These are phyloP conservation scores for Chalcis sispes DNA, from an alignment of 2,888 invertebrate species.

Conservation along the genomic window DNA sequence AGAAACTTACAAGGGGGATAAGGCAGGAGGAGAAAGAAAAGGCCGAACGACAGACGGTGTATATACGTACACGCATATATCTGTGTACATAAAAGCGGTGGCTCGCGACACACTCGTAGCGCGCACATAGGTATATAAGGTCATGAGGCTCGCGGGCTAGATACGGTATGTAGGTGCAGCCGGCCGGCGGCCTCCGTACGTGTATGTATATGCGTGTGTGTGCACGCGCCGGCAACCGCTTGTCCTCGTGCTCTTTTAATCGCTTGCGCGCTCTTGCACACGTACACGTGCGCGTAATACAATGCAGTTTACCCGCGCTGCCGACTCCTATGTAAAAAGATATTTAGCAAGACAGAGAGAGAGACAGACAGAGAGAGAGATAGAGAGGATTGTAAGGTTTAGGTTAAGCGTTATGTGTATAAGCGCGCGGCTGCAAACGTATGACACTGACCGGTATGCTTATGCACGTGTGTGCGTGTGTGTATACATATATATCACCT, in stretches of 20 bases:
- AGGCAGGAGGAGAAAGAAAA: not conserved
- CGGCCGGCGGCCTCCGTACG: conserved; percentile 5
- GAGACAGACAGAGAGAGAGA: too few relatives aligned
- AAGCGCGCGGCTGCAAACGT: too few relatives aligned
- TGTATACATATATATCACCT: not conserved
- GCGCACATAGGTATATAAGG: conserved; percentile 26
- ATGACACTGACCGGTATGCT: conserved; percentile 21
- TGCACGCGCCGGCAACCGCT: not conserved
- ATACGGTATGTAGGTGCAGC: conserved; percentile 51
- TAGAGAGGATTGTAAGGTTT: conserved; percentile 49
- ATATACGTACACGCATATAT: too few relatives aligned
- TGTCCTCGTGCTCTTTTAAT: conserved; percentile 63
- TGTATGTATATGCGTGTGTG: too few relatives aligned
- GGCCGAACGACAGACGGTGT: not conserved
- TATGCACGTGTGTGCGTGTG: too few relatives aligned
- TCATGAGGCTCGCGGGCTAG: conserved; percentile 44
- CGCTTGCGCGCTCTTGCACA: too few relatives aligned
- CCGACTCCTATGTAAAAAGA: conserved; percentile 15
- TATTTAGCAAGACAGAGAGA: too few relatives aligned
- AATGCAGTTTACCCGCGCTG: conserved; percentile 33
- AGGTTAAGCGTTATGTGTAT: conserved; percentile 56
- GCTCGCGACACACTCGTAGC: too few relatives aligned
- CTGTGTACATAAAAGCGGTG: too few relatives aligned
- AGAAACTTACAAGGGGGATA: too few relatives aligned
- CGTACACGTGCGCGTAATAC: too few relatives aligned